A percentile compares a stretch with the other conserved stretches of the same genome.
Conservation (phyloP, 2,888 invertebrate genomes). For the Mesopsocus fuscifrons region DNA sequence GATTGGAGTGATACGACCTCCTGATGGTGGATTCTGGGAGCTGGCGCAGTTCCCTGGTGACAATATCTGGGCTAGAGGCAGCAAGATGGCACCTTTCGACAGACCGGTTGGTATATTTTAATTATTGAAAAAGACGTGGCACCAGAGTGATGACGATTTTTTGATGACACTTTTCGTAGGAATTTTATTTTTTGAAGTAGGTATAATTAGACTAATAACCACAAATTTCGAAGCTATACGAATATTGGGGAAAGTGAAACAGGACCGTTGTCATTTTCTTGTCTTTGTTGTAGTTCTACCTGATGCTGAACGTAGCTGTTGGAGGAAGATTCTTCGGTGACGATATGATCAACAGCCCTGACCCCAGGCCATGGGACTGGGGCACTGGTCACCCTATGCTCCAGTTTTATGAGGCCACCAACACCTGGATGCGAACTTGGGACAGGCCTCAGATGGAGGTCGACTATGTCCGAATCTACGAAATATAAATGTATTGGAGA, state of each 20-base stretch:
- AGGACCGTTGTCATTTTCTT: too few relatives aligned
- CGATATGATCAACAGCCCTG: conserved; percentile 15
- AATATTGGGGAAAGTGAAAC: too few relatives aligned
- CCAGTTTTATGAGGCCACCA: conserved; percentile 16
- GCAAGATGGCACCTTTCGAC: conserved; percentile 49
- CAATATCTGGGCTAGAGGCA: conserved; percentile 36
- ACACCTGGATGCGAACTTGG: conserved; percentile 17
- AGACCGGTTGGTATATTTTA: conserved; percentile 1
- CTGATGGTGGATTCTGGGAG: conserved; percentile 43
- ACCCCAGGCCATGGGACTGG: conserved; percentile 17
- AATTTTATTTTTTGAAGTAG: too few relatives aligned
- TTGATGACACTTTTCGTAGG: neutral
- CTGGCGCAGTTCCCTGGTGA: conserved; percentile 33
- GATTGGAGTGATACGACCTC: conserved; percentile 31
- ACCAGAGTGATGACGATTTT: too few relatives aligned
- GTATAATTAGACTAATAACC: too few relatives aligned
- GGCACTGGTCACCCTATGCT: conserved; percentile 14
- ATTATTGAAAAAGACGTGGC: too few relatives aligned
- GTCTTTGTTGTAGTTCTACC: conserved; percentile 21
- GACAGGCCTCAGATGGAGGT: conserved; percentile 13
- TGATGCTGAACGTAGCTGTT: conserved; percentile 25
- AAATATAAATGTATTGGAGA: too few relatives aligned
- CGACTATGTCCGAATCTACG: conserved; percentile 17
- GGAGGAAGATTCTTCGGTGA: conserved; percentile 23
- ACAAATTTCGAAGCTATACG: too few relatives aligned